phyloP scores from a whole-genome alignment of 2,113 vertebrate species.

The Tachysurus vachellii region DNA sequence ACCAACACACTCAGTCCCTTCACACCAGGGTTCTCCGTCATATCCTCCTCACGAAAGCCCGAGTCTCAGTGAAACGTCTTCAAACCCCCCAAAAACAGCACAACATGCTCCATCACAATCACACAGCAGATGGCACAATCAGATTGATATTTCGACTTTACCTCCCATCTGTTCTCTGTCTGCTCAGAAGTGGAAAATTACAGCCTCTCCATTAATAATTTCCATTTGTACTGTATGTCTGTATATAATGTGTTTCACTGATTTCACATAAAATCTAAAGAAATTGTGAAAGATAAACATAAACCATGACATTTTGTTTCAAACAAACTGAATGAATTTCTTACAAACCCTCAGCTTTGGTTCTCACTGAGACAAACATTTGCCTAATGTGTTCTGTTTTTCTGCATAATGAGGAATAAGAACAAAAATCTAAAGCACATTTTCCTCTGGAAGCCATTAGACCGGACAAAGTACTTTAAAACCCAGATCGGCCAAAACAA shows the following conservation, averaged over 20 bases:
- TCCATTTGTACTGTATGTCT: background rate
- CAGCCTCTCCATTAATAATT: background rate
- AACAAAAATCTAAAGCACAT: slow-evolving; percentile 16
- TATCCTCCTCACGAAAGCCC: background rate
- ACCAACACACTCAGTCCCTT: slow-evolving; percentile 11
- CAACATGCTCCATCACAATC: background rate
- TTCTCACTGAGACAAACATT: background rate
- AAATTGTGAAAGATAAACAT: background rate
- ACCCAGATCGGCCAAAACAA: background rate
- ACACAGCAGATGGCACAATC: slow-evolving; percentile 29
- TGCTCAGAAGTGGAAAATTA: background rate
- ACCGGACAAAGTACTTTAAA: background rate
- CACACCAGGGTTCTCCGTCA: background rate
- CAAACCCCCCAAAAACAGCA: background rate
- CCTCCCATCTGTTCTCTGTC: slow-evolving; percentile 21
- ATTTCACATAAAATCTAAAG: background rate
- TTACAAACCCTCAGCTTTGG: background rate
- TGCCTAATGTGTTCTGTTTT: background rate
- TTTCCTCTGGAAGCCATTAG: slow-evolving; percentile 15
- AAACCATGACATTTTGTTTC: background rate
- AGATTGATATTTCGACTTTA: background rate
- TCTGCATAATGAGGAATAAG: background rate
- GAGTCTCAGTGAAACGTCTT: background rate
- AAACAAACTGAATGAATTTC: background rate
- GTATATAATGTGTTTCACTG: background rate